A percentile compares a stretch with the other conserved stretches of the same genome.
Conservation (phyloP, 2,797 vertebrate species). For the Varecia variegata region DNA sequence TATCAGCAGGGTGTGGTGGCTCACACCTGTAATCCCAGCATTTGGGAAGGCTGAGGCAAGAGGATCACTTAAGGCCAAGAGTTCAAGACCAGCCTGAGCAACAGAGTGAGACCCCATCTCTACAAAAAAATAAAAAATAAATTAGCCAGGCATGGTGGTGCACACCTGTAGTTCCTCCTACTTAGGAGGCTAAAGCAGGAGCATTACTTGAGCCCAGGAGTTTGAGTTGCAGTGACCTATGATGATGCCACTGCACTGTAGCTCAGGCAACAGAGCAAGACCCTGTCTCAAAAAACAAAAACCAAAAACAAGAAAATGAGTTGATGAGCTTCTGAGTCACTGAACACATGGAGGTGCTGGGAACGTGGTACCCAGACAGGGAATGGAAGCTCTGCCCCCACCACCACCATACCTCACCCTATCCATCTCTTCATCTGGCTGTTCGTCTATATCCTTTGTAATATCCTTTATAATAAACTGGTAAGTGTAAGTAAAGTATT, state of each 20-base stretch:
- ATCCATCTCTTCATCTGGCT: background rate
- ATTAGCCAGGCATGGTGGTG: background rate
- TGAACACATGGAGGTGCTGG: background rate
- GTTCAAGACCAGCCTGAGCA: background rate
- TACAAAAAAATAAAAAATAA: background rate
- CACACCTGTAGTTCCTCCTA: background rate
- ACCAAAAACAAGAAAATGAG: no score
- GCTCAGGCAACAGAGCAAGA: background rate
- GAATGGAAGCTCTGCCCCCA: background rate
- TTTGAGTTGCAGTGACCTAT: background rate
- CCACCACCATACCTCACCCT: background rate
- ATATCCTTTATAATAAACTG: background rate
- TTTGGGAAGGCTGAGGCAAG: background rate
- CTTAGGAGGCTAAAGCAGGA: background rate
- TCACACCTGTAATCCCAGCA: background rate
- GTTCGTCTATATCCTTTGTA: background rate
- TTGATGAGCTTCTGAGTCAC: background rate
- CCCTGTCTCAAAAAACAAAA: background rate
- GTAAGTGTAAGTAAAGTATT: no score
- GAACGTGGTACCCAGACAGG: background rate
- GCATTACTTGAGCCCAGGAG: background rate
- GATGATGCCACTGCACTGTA: background rate
- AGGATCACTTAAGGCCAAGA: background rate
- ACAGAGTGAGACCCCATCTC: background rate
- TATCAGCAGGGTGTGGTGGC: background rate